Base-by-base conservation (phyloP, 2,888 invertebrate species). In the Ectemnius cavifrons region DNA sequence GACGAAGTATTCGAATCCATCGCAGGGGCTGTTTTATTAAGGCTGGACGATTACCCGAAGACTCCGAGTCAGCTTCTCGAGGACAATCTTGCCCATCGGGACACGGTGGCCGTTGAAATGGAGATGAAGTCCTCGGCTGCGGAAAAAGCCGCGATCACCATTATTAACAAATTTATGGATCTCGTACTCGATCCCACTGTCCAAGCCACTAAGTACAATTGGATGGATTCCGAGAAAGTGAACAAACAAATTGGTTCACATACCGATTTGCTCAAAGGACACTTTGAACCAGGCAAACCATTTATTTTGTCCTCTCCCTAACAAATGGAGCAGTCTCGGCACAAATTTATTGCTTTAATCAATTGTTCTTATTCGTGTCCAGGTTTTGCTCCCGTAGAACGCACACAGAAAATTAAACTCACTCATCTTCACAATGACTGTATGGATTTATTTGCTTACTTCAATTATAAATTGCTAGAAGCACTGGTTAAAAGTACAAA, bases 381-480 rank as follows among this genome's bases (percentile, higher is more conserved):
- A 94, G 94, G 94, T 37, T 95, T 95, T 82, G 91, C 92, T 83
- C 94, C 94, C 84, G 93, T 95, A 63, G 94, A 95, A 78, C 93
- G 92, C 83, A 92, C 93, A 6, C 92, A 92, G 28, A 91, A 90
- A 49, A 92, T 93, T 81, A 95, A 95, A 73, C 86, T 95, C 28
- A 85, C 88, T 65, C 92, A 92, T 52, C 91, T 94, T 3, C 93
- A 94, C 60, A 94, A 93, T 64, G 96, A 96, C 87, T 96, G 96
- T 84, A 95, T 96, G 88, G 96, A 97, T 87, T 91, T 97, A 63
- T 97, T 96, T 88, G 94, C 95, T 0, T 95, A 94, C 88, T 97
- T 96, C 85, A 96, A 96, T 81, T 94, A 94, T 65, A 95, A 94
- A 90, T 93, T 96, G 76, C 91, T 95, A 46, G 95, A 96, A 75